Evolutionary conservation across 1,140 invertebrate genomes (phyloP), one percentile per base, ranked within the genome.

Genomic region (Rhopalosiphum padi): DNA sequence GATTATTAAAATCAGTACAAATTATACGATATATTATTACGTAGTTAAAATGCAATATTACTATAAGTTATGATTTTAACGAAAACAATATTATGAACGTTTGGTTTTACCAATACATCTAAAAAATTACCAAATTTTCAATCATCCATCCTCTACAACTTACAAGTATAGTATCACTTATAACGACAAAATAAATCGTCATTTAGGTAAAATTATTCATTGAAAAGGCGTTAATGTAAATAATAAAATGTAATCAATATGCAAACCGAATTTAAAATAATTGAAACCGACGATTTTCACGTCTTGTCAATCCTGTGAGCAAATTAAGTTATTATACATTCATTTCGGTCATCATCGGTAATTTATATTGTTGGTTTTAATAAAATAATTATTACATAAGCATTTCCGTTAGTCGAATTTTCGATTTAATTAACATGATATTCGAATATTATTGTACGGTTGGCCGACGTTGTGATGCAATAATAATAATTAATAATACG

Each of bases 381-480:
- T 18, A n/a, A n/a, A 18, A 68, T n/a, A 68, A 77, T 60, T 15
- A 60, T 60, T 60, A 30, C 30, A 77, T n/a, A 77, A 21, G 0
- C 30, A 77, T n/a, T 77, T 77, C n/a, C 30, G n/a, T 35, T n/a
- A n/a, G 60, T 68, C 60, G 18, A 77, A 77, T n/a, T 77, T 77
- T n/a, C 60, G 60, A 77, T 77, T 77, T 77, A n/a, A 77, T 77
- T 77, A 77, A n/a, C n/a, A 77, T 77, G 60, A 77, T 77, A 77
- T n/a, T 77, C 15, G n/a, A 77, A n/a, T 77, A n/a, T 77, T n/a
- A 35, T 60, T n/a, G 30, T 6, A n/a, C 25, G 25, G n/a, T 77
- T n/a, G 60, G 30, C 15, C 30, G 11, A 2, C 30, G 60, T n/a
- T 77, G 60, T n/a, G 30, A 35, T 77, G 18, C 30, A 77, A n/a